phyloP scores from a whole-genome alignment of 2,797 vertebrate species.

The Salarias fasciatus region DNA sequence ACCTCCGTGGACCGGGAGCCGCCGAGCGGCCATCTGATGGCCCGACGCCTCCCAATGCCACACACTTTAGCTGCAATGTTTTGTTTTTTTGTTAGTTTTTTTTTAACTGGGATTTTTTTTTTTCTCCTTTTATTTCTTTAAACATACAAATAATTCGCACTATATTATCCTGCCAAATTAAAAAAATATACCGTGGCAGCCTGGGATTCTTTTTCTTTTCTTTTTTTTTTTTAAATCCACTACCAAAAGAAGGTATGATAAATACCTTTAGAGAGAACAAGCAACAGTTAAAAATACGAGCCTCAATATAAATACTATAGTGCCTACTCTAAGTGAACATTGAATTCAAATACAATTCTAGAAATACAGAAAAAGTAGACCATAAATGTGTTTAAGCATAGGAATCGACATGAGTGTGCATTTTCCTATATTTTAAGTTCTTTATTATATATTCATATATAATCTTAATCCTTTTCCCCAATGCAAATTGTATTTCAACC shows the following conservation, averaged over 20 bases:
- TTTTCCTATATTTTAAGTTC: conserved; percentile 99
- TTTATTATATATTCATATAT: conserved; percentile 90
- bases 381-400: conserved; percentile 99
- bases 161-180: conserved; percentile 99
- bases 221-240: conserved; percentile 81
- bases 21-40: conserved; percentile 93
- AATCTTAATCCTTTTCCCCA: conserved; percentile 97
- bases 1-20: conserved; percentile 90
- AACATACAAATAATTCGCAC: conserved; percentile 99
- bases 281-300: conserved; percentile 99
- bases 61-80: conserved; percentile 86
- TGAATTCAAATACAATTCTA: conserved; percentile 99
- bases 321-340: conserved; percentile 99
- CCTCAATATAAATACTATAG: conserved; percentile 99
- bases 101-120: not conserved
- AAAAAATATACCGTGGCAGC: conserved; percentile 99
- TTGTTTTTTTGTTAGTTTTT: conserved; percentile 78
- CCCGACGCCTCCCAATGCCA: conserved; percentile 90
- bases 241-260: conserved; percentile 98
- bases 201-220: conserved; percentile 92
- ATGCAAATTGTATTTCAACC: conserved; percentile 98
- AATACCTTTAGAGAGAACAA: conserved; percentile 99
- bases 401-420: conserved; percentile 99
- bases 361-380: conserved; percentile 99
- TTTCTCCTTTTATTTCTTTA: conserved; percentile 89